Conservation (phyloP, 23 tunicate species). For the Trididemnum nubilum region DNA sequence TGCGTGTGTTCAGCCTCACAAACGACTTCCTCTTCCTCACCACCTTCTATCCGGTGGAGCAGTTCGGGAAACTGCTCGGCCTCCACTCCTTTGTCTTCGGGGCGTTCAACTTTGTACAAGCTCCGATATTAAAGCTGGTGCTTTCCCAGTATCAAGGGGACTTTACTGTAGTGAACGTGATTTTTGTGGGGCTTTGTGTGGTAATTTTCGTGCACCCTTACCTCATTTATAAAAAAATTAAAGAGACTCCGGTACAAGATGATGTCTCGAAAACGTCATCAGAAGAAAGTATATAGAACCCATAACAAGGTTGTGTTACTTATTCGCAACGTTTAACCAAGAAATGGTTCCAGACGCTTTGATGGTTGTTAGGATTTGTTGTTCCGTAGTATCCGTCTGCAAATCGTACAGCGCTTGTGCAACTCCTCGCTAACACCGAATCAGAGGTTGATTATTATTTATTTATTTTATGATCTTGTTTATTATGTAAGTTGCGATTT, state of each 20-base stretch:
- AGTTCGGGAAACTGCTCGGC: conserved; percentile 13
- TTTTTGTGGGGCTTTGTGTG: not conserved
- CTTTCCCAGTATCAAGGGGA: not conserved
- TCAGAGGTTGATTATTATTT: too few species aligned
- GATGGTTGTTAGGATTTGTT: too few species aligned
- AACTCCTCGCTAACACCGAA: too few species aligned
- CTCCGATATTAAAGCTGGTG: not conserved
- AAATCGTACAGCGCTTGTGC: too few species aligned
- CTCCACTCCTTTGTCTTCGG: conserved; percentile 3
- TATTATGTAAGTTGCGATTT: too few species aligned
- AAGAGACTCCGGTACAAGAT: not conserved
- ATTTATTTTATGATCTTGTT: too few species aligned
- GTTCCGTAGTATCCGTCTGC: too few species aligned
- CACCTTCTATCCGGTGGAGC: conserved; percentile 15
- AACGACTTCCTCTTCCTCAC: not conserved
- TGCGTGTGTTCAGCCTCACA: conserved; percentile 13
- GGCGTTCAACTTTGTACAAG: not conserved
- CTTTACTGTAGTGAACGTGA: conserved; percentile 9
- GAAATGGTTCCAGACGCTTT: too few species aligned
- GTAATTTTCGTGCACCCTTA: conserved; percentile 2
- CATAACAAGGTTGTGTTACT: too few species aligned
- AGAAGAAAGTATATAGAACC: too few species aligned
- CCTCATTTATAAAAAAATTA: not conserved
- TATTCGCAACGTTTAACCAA: too few species aligned
- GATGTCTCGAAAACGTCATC: too few species aligned